Conservation (phyloP, 2,113 vertebrate genomes). For the Murina feae region DNA sequence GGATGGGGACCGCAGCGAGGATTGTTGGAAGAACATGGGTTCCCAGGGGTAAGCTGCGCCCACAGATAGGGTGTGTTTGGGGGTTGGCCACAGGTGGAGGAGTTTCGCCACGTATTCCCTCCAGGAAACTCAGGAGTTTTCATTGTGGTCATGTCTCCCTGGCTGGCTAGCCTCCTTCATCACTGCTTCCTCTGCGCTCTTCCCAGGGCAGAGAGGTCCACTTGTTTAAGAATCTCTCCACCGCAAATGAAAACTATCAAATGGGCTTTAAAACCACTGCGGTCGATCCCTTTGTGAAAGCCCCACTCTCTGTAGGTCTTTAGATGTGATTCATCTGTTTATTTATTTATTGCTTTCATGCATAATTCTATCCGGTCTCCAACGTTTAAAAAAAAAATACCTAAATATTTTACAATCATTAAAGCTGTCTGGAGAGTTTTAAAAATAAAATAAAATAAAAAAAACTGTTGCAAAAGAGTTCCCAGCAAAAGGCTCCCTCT, state of each 20-base stretch:
- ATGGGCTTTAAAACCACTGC: conserved; percentile 52
- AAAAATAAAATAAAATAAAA: not conserved
- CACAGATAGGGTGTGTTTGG: not conserved
- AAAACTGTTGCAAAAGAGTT: conserved; percentile 28
- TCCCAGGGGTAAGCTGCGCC: not conserved
- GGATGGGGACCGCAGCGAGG: not conserved
- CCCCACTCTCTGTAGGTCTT: conserved; percentile 32
- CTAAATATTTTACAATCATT: conserved; percentile 71
- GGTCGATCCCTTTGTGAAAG: conserved; percentile 54
- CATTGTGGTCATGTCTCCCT: not conserved
- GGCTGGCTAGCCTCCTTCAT: not conserved
- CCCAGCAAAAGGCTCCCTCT: conserved; percentile 46
- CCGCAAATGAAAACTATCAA: conserved; percentile 66
- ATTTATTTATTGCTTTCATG: conserved; percentile 73
- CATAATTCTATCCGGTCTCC: conserved; percentile 66
- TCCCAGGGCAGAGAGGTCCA: not conserved
- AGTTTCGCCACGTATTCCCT: not conserved
- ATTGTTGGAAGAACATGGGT: not conserved
- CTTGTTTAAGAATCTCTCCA: not conserved
- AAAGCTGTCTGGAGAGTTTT: conserved; percentile 49
- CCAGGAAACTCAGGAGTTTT: conserved; percentile 5
- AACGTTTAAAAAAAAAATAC: conserved; percentile 67
- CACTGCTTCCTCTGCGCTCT: not conserved
- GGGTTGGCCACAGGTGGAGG: not conserved
- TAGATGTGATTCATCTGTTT: conserved; percentile 67